Conservation (phyloP, 2,113 vertebrate species). For the Oryzias javanicus region DNA sequence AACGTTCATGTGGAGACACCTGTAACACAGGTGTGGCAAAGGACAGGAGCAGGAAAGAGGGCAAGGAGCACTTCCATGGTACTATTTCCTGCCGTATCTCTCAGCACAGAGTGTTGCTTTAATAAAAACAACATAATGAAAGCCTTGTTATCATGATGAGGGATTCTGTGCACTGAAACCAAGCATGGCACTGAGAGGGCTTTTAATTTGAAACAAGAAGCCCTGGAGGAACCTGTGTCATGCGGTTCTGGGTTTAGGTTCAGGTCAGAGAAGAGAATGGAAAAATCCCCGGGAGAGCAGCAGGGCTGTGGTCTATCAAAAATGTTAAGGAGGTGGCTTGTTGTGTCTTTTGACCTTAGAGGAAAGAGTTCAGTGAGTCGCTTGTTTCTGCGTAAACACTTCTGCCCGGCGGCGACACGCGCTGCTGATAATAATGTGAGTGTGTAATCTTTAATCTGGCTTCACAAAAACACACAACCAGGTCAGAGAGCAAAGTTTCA, state of each 20-base stretch:
- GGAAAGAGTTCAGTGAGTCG: too few species aligned
- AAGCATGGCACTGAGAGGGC: not conserved
- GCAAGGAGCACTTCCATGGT: not conserved
- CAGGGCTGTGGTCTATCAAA: too few species aligned
- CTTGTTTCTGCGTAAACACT: too few species aligned
- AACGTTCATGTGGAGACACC: not conserved
- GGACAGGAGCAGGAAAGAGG: not conserved
- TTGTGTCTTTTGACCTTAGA: too few species aligned
- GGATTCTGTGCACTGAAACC: not conserved
- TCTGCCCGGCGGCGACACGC: too few species aligned
- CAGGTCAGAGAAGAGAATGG: too few species aligned
- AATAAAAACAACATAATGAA: not conserved
- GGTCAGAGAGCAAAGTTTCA: too few species aligned
- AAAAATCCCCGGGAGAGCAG: not conserved
- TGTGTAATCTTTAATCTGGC: too few species aligned
- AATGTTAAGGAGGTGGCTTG: too few species aligned
- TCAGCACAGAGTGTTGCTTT: not conserved
- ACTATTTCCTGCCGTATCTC: not conserved
- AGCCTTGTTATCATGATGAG: not conserved
- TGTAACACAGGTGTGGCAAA: not conserved
- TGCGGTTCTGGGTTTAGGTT: not conserved
- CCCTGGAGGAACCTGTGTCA: too few species aligned
- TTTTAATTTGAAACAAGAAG: not conserved
- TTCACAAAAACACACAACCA: too few species aligned
- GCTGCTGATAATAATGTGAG: too few species aligned